Base-by-base conservation (phyloP, 2,797 vertebrate genomes). In the Darevskia mixta region DNA sequence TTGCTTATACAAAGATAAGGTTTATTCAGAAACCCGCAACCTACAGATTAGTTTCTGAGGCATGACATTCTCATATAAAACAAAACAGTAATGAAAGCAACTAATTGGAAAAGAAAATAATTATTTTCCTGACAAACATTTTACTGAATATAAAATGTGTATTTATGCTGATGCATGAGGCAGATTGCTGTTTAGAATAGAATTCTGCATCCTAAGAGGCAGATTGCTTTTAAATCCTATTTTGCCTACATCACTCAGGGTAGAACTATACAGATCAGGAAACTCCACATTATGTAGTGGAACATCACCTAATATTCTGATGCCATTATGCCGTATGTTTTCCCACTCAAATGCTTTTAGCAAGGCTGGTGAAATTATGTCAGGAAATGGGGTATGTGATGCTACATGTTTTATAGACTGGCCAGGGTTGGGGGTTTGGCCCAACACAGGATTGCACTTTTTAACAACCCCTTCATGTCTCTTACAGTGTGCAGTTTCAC, bases 1-100 rank as follows among this genome's bases (percentile, higher is more conserved):
- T 96, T 96, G 95, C 94, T 95, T 96, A 94, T 86, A 91, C 79
- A 94, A 91, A 94, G 94, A 94, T 94, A 95, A 92, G 91, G 90
- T 95, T 95, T 91, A 94, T 94, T 91, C 86, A 93, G 91, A 92
- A 93, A 92, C 89, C n/a, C 45, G n/a, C 49, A 86, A 73, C 25
- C 32, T 80, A 86, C 8, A 75, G 64, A 91, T 91, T 91, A 91
- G 90, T 64, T 88, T 94, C 89, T 93, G 91, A 43, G 18, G 67
- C 13, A 0, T 88, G 88, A 90, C 45, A 80, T 41, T 79, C 93
- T 91, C 92, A 91, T 89, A 27, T 0, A 23, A 92, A 91, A 72
- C 90, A 89, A 94, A 94, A 87, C 72, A 89, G 88, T 89, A 89
- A 88, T 49, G 87, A 92, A 94, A 93, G 82, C 67, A 93, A 66